phyloP scores from a whole-genome alignment of 2,113 vertebrate genomes.

The Ancistrus triradiatus region DNA sequence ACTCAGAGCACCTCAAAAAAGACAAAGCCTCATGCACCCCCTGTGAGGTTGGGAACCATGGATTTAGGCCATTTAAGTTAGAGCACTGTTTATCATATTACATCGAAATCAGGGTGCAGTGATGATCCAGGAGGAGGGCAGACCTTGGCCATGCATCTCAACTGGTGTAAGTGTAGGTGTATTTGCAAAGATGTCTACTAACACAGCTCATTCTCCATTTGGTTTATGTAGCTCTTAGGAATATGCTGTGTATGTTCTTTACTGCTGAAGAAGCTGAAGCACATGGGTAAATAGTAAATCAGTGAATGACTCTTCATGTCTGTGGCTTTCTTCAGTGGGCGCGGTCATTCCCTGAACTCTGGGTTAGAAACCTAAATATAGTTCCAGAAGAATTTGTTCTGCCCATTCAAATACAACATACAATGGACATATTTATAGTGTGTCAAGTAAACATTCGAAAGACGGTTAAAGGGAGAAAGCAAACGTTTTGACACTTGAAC shows the following conservation, averaged over 20 bases:
- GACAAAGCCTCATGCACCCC: too few species aligned
- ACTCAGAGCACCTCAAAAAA: too few species aligned
- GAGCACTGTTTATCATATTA: neutral
- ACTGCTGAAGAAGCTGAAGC: constrained; percentile 21
- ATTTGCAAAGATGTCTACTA: constrained; percentile 25
- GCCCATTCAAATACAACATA: neutral
- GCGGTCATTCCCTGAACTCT: constrained; percentile 2
- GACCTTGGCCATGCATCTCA: neutral
- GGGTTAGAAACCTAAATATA: constrained; percentile 16
- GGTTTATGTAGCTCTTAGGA: constrained; percentile 43
- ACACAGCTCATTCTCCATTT: neutral
- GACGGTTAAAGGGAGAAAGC: neutral
- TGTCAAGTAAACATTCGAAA: neutral
- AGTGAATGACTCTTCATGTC: constrained; percentile 1
- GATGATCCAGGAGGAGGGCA: constrained; percentile 3
- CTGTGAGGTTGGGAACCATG: too few species aligned
- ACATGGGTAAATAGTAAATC: constrained; percentile 28
- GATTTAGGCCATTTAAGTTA: neutral
- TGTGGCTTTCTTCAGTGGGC: constrained; percentile 8
- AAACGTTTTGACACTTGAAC: neutral
- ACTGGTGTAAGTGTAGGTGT: too few species aligned
- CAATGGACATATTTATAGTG: constrained; percentile 9
- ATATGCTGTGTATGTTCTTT: constrained; percentile 30
- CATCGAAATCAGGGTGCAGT: constrained; percentile 11
- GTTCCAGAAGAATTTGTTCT: constrained; percentile 10